phyloP scores from a whole-genome alignment of 2,797 vertebrate genomes.

The Spondyliosoma cantharus region DNA sequence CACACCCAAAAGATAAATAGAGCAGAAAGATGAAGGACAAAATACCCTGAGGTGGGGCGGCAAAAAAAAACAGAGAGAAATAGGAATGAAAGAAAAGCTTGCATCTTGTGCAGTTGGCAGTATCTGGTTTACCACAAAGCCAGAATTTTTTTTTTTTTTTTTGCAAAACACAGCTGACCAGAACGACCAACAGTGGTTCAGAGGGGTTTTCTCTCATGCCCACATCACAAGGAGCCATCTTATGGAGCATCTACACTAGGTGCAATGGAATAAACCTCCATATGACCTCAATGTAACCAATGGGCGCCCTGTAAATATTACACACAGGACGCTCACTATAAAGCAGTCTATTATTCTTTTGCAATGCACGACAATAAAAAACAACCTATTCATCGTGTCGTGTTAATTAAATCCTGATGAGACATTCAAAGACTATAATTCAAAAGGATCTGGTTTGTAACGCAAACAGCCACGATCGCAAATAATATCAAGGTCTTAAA shows the following conservation, averaged over 20 bases:
- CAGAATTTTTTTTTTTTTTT: neutral
- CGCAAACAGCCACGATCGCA: neutral
- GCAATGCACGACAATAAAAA: neutral
- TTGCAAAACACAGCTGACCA: constrained; percentile 23
- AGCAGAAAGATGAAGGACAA: constrained; percentile 38
- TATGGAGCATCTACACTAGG: constrained; percentile 66
- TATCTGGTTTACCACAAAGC: neutral
- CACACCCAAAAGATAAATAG: constrained; percentile 64
- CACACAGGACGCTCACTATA: constrained; percentile 19
- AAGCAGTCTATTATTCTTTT: neutral
- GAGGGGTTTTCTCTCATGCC: constrained; percentile 42
- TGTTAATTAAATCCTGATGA: neutral
- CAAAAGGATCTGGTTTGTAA: neutral
- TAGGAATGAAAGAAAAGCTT: constrained; percentile 5
- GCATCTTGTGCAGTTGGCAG: constrained; percentile 1
- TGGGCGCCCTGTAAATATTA: constrained; percentile 39
- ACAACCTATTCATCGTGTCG: neutral
- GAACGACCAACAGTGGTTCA: constrained; percentile 26
- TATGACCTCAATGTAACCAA: constrained; percentile 47
- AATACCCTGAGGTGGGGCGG: constrained; percentile 9
- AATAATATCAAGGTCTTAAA: neutral
- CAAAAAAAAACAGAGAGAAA: constrained; percentile 5
- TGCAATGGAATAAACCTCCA: constrained; percentile 57
- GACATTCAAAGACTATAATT: neutral
- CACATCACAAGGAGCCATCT: constrained; percentile 74